Conservation (phyloP, 2,888 invertebrate genomes). For the Clostera curtula region DNA sequence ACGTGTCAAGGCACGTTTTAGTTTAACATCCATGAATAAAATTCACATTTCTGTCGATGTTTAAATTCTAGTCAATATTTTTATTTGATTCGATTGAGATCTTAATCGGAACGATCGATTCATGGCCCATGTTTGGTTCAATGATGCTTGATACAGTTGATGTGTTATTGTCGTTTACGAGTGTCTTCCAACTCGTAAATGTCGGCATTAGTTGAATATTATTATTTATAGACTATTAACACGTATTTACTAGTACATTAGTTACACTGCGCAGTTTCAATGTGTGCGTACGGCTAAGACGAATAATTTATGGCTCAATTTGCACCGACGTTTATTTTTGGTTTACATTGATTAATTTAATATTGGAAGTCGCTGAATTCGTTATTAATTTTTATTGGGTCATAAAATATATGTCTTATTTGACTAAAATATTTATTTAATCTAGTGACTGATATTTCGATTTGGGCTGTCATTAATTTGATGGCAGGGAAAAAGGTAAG, state of each 20-base stretch:
- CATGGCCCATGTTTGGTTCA: slow-evolving; percentile 57
- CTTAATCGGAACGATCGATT: slow-evolving; percentile 48
- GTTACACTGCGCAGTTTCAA: slow-evolving; percentile 30
- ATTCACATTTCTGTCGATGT: slow-evolving; percentile 27
- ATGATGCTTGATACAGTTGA: slow-evolving; percentile 65
- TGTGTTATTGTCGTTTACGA: slow-evolving; percentile 61
- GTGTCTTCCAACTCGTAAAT: slow-evolving; percentile 62
- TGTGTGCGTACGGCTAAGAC: slow-evolving; percentile 10
- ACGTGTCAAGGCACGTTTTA: slow-evolving; percentile 27
- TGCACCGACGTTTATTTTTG: not conserved
- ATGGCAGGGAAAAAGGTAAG: too few relatives aligned
- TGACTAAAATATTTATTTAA: too few relatives aligned
- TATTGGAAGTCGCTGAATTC: not conserved
- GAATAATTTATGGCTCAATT: slow-evolving; percentile 6
- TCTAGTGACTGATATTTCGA: too few relatives aligned
- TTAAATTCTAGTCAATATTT: slow-evolving; percentile 32
- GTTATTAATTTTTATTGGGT: not conserved
- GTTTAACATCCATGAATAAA: slow-evolving; percentile 44
- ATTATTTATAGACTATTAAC: slow-evolving; percentile 56
- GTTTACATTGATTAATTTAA: not conserved
- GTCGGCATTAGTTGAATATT: slow-evolving; percentile 57
- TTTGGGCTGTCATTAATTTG: too few relatives aligned
- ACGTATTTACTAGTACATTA: slow-evolving; percentile 41
- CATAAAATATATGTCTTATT: too few relatives aligned
- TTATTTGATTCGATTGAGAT: slow-evolving; percentile 44